Percentiles rank a stretch among this genome's conserved stretches.
Evolutionary conservation across 2,888 invertebrate species (phyloP).

Genomic region (Notodonta dromedarius): DNA sequence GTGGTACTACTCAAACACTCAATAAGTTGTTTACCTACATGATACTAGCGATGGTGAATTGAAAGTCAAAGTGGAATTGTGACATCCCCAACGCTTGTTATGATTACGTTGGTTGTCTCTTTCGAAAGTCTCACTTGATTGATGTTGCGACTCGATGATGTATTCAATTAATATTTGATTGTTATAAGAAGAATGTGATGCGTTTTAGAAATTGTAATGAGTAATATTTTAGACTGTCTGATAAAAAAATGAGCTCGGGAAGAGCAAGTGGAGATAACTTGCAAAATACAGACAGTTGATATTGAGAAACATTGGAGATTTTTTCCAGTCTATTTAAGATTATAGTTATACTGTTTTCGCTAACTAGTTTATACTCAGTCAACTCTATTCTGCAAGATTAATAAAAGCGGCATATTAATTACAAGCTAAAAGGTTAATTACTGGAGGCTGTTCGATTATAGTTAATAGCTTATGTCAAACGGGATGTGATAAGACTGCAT

Average conservation of each 20-base stretch:
- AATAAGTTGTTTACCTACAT: background rate
- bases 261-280: too few species aligned
- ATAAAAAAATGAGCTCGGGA: background rate
- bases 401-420: conserved; percentile 9
- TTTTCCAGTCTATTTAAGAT: too few species aligned
- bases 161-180: conserved; percentile 1
- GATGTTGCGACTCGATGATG: background rate
- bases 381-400: conserved; percentile 8
- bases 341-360: too few species aligned
- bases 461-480: conserved; percentile 1
- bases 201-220: background rate
- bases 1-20: background rate
- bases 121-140: conserved; percentile 5
- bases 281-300: too few species aligned
- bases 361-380: too few species aligned
- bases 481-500: background rate
- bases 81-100: background rate
- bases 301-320: too few species aligned
- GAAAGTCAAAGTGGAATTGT: conserved; percentile 6
- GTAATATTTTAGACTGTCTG: background rate
- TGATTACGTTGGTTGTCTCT: background rate
- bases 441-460: conserved; percentile 17
- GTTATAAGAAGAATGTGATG: background rate
- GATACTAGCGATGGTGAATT: background rate
- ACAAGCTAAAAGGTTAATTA: conserved; percentile 20